Base-by-base conservation (phyloP, 1,140 invertebrate species). In the Tetramorium simillimum region DNA sequence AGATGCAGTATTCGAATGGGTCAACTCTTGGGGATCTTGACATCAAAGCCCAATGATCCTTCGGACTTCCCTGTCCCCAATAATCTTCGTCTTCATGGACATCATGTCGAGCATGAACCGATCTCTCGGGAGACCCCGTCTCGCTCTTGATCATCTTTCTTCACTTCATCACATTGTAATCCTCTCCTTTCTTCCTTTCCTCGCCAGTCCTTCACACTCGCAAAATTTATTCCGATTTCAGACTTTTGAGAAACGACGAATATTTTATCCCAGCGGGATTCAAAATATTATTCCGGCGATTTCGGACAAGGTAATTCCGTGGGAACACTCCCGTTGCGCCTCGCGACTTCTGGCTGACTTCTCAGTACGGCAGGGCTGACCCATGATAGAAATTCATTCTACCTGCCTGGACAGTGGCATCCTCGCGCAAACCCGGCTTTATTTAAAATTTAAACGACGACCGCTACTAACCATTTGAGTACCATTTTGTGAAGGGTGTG, bases 361-460 rank as follows among this genome's bases (percentile, higher is more conserved):
- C 18, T 58, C 67, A 21, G 56, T 12, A 63, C 12, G 18, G 21
- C 37, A 16, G 28, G 16, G 40, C 14, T 82, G 53, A 82, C 51
- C 53, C 40, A 10, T 40, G 16, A 84, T 82, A 56, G 18, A n/a
- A 73, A 60, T 75, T 82, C 67, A 82, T 73, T 82, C 67, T 24
- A 65, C 24, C 62, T 72, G 21, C 14, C 14, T 33, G 43, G 16
- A 43, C 49, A 10, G n/a, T 21, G 46, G 6, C 18, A 46, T 46
- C 5, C 53, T 46, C 21, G 72, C n/a, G 18, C 70, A 14, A 62
- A 46, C 28, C 12, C 21, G 24, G 51, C 49, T 62, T 78, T 58
- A 86, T 86, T 82, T 86, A 81, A 86, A 86, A 84, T 90, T 90
- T 88, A 85, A 90, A 84, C 69, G 49, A 77, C 40, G 33, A 4